phyloP scores from a whole-genome alignment of 1,140 invertebrate genomes.

The Mesaphorura yosii region DNA sequence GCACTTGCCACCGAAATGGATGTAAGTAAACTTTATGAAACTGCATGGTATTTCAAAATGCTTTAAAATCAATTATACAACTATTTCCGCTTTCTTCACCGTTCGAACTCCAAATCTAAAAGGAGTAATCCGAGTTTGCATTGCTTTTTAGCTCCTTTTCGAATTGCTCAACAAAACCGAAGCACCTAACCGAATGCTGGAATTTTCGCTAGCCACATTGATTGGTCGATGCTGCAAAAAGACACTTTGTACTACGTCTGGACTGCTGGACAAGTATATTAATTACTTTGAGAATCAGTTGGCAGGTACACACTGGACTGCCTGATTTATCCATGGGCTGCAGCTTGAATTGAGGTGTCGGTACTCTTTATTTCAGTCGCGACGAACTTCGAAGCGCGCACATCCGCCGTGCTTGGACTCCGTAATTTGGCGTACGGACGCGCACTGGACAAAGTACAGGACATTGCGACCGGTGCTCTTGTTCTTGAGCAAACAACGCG shows the following conservation, averaged over 20 bases:
- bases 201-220: constrained; percentile 23
- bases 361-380: background rate
- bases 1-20: constrained; percentile 27
- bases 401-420: constrained; percentile 19
- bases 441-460: constrained; percentile 21
- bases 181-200: constrained; percentile 6
- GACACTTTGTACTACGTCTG: constrained; percentile 14
- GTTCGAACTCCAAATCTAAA: too few relatives aligned
- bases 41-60: background rate
- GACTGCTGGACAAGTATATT: constrained; percentile 28
- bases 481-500: constrained; percentile 6
- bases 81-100: too few relatives aligned
- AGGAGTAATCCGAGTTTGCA: too few relatives aligned
- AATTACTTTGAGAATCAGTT: constrained; percentile 26
- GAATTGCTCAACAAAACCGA: constrained; percentile 7
- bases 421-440: constrained; percentile 21
- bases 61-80: background rate
- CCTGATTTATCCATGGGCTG: too few relatives aligned
- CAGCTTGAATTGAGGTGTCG: background rate
- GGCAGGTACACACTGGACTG: constrained; percentile 1
- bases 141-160: constrained; percentile 23
- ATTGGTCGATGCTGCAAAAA: constrained; percentile 23
- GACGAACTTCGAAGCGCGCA: constrained; percentile 18
- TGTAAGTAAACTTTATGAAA: constrained; percentile 13
- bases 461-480: constrained; percentile 23